These are phyloP conservation scores for Stenodema calcarata DNA, from an alignment of 2,888 invertebrate genomes.

Conservation along the genomic window DNA sequence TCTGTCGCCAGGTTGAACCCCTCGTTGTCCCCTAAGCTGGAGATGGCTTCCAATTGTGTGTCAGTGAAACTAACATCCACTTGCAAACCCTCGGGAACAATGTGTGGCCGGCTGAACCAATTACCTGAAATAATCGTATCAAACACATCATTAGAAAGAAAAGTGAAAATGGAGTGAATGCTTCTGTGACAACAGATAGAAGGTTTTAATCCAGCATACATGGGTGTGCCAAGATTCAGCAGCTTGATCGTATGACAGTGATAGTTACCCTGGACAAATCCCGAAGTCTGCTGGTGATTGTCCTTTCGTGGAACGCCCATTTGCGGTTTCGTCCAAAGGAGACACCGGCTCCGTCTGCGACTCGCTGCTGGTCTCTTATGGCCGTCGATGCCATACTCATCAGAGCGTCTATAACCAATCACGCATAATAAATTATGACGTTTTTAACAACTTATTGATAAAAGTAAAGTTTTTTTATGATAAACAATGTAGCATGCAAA, in stretches of 20 bases:
- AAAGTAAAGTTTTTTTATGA: not conserved
- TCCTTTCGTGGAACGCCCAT: not conserved
- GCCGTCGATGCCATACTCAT: not conserved
- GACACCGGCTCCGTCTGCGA: not conserved
- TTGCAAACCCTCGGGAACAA: not conserved
- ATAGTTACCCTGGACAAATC: not conserved
- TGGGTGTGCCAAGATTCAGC: not conserved
- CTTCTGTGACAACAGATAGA: not conserved
- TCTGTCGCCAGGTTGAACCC: not conserved
- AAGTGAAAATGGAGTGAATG: not conserved
- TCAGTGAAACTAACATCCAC: not conserved
- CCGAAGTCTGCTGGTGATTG: not conserved
- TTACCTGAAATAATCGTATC: not conserved
- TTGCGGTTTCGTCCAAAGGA: not conserved
- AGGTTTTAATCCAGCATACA: not conserved
- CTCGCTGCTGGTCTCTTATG: conserved; percentile 8
- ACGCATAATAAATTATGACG: not conserved
- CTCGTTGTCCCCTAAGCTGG: not conserved
- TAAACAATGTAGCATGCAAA: not conserved
- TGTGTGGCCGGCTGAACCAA: not conserved
- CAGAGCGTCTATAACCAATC: not conserved
- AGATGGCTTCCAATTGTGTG: not conserved
- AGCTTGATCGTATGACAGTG: not conserved
- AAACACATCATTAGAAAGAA: not conserved
- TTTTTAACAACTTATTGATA: not conserved